phyloP scores from a whole-genome alignment of 2,888 invertebrate genomes.

The Athalia rosae region DNA sequence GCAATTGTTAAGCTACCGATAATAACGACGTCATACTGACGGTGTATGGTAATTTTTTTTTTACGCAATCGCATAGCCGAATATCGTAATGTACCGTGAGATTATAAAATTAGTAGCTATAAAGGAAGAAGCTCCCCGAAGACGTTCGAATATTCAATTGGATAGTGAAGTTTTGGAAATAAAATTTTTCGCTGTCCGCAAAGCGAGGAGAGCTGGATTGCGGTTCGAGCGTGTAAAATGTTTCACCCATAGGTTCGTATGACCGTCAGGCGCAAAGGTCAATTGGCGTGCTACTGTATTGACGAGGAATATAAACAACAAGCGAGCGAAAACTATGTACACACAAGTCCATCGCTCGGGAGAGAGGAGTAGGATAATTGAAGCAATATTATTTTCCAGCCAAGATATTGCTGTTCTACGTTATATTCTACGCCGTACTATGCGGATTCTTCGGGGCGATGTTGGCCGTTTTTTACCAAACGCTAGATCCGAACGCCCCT shows the following conservation, averaged over 20 bases:
- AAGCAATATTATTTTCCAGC: conserved; percentile 78
- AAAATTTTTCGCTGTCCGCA: too few relatives aligned
- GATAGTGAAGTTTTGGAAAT: background rate
- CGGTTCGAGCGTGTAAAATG: too few relatives aligned
- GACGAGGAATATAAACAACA: too few relatives aligned
- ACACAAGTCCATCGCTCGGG: too few relatives aligned
- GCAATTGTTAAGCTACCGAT: conserved; percentile 23
- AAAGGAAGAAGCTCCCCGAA: background rate
- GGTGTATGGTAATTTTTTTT: background rate
- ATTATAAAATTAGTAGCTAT: background rate
- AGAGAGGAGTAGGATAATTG: too few relatives aligned
- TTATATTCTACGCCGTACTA: conserved; percentile 94
- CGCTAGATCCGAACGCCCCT: conserved; percentile 88
- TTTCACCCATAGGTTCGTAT: too few relatives aligned
- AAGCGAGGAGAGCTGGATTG: too few relatives aligned
- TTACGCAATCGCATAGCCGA: too few relatives aligned
- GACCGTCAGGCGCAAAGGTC: too few relatives aligned
- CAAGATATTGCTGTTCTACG: conserved; percentile 96
- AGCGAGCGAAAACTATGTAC: too few relatives aligned
- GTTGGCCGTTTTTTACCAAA: conserved; percentile 96
- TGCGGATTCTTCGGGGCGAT: conserved; percentile 96
- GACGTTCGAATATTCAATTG: conserved; percentile 6
- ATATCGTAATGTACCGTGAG: too few relatives aligned
- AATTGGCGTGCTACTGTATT: too few relatives aligned
- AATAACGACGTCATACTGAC: background rate